Percentiles rank a stretch among this genome's conserved stretches.
phyloP scores from a whole-genome alignment of 1,140 invertebrate species.

The Drosophila pruinosa region DNA sequence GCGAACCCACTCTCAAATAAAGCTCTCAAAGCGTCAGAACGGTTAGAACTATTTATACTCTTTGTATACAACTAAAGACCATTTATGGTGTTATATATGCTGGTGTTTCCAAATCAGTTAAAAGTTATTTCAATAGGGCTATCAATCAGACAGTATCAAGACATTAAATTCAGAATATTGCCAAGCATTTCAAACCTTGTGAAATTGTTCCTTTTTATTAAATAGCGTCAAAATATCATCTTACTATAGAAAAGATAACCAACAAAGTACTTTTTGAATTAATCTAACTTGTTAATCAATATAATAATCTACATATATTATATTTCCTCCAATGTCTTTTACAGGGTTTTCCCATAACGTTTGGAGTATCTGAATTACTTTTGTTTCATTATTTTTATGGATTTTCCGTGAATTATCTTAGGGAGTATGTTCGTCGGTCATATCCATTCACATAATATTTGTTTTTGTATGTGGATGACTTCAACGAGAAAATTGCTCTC shows the following conservation, averaged over 20 bases:
- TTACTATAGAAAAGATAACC: no score
- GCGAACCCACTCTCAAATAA: not conserved
- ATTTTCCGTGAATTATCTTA: no score
- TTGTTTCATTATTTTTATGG: no score
- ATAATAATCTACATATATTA: no score
- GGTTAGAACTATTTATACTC: not conserved
- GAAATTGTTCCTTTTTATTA: no score
- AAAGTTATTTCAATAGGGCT: not conserved
- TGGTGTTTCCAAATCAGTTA: not conserved
- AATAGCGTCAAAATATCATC: no score
- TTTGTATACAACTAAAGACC: not conserved
- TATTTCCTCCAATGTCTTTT: not conserved
- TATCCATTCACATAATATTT: not conserved
- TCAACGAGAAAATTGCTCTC: not conserved
- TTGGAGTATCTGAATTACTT: no score
- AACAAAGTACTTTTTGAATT: no score
- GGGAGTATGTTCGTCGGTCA: no score
- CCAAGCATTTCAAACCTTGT: no score
- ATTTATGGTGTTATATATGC: not conserved
- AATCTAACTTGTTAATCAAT: no score
- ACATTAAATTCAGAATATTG: no score
- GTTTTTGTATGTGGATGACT: not conserved
- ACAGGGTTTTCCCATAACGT: slow-evolving; percentile 4
- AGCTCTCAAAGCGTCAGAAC: not conserved
- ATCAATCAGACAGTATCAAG: not conserved